Base-by-base conservation (phyloP, 37 sponge, comb jelly and placozoan genomes). In the Aplysina aerophoba region DNA sequence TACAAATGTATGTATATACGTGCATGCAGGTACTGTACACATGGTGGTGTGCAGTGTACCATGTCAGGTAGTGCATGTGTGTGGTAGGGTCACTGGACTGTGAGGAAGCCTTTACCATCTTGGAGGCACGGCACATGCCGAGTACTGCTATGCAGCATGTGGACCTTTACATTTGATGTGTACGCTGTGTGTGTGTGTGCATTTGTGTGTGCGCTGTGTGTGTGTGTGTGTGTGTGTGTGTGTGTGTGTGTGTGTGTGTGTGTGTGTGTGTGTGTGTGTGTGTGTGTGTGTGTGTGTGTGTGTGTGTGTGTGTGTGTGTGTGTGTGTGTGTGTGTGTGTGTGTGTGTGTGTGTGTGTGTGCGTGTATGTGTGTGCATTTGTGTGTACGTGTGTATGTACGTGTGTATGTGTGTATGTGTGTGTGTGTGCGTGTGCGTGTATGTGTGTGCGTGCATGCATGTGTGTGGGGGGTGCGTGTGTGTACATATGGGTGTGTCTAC, bases 281-380 rank as follows among this genome's bases (percentile, higher is more conserved):
- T 11, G 71, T 30, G 33, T 27, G 33, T 69, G 71, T 30, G 71
- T 69, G 71, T 69, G 71, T 69, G 71, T 27, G 71, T 69, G 71
- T 27, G 33, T 69, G 71, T 30, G 71, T 69, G 71, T 69, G 71
- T 69, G 71, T 69, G 71, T 30, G 34, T 69, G 71, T 69, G 71
- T 31, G 71, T 69, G 71, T 69, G 71, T 69, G 34, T 27, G 33
- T 69, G 71, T 69, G 71, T 69, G 71, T 69, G 71, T 69, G 71
- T 69, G 71, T 69, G 71, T 69, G 71, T 69, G 71, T 27, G 71
- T 31, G 71, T 69, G 71, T 69, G 71, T 69, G 34, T 69, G 71
- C 30, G 71, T 27, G 71, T 11, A 14, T 11, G 63, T 62, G 63
- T 62, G 63, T 62, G 63, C 30, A 35, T 69, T 33, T 69, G 71